Percentiles rank a stretch among this genome's conserved stretches.
Evolutionary conservation across 53 echinoderm and acorn worm genomes (phyloP).

Genomic region (Echinometra lucunter): DNA sequence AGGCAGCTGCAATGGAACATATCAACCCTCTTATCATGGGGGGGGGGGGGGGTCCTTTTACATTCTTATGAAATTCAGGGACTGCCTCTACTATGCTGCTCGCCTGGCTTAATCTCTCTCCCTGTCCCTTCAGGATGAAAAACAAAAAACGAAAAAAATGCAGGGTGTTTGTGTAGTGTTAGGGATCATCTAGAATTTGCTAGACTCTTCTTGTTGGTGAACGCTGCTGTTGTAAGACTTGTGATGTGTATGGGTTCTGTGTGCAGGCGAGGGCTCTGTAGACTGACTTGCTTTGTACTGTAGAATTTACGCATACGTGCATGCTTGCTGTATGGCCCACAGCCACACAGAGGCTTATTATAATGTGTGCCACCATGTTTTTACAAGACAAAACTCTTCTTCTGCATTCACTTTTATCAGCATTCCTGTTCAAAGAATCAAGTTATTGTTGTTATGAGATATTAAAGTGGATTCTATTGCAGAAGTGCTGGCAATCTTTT

Average conservation of each 20-base stretch:
- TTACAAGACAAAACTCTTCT: not conserved
- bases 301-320: not conserved
- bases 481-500: no score
- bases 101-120: not conserved
- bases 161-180: slow-evolving; percentile 62
- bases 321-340: not conserved
- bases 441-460: no score
- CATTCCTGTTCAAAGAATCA: not conserved
- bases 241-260: not conserved
- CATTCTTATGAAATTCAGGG: slow-evolving; percentile 55
- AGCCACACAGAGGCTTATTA: not conserved
- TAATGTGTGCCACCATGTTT: not conserved
- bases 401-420: not conserved
- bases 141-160: not conserved
- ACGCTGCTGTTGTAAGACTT: not conserved
- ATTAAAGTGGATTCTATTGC: no score
- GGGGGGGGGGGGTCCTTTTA: not conserved
- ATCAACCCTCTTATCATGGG: not conserved
- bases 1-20: slow-evolving; percentile 55
- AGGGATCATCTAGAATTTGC: slow-evolving; percentile 38
- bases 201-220: not conserved
- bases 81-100: slow-evolving; percentile 23
- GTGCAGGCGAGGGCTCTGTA: not conserved
- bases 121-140: no score
- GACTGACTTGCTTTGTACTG: not conserved